Evolutionary conservation across 23 tunicate species (phyloP).

Genomic region (Diplosoma virens): DNA sequence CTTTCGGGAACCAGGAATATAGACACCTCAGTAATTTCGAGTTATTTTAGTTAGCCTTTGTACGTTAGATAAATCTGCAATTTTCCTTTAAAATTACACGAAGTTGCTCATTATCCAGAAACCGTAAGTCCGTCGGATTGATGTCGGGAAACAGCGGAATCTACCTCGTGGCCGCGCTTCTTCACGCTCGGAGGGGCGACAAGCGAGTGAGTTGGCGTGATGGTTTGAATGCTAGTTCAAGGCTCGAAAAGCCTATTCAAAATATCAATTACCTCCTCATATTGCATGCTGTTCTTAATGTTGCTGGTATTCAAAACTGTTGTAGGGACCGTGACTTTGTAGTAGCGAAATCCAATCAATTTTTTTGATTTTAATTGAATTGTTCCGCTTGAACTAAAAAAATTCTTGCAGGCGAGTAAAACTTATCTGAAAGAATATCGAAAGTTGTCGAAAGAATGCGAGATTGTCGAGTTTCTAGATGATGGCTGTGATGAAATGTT

Average conservation of each 20-base stretch:
- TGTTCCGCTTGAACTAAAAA: no score
- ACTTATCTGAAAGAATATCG: constrained; percentile 22
- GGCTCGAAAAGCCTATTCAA: not conserved
- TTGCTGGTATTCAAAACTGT: no score
- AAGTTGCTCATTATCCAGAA: constrained; percentile 1
- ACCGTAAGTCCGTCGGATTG: constrained; percentile 24
- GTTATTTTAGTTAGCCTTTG: no score
- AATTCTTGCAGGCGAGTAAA: constrained; percentile 17
- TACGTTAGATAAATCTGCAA: no score
- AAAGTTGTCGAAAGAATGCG: constrained; percentile 9
- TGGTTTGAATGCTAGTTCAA: not conserved
- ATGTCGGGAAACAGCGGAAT: constrained; percentile 39
- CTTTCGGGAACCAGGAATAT: not conserved
- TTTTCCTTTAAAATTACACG: no score
- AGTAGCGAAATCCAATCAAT: no score
- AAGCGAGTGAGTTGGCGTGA: constrained; percentile 4
- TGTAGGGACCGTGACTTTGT: no score
- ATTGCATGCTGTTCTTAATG: not conserved
- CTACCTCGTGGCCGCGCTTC: constrained; percentile 35
- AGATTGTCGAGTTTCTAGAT: constrained; percentile 21
- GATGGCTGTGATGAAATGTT: constrained; percentile 47
- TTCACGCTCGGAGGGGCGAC: not conserved
- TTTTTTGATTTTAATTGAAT: no score
- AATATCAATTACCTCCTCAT: not conserved
- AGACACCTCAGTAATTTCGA: no score